Conservation (phyloP, 2,888 invertebrate genomes). For the Scrobipalpa costella region DNA sequence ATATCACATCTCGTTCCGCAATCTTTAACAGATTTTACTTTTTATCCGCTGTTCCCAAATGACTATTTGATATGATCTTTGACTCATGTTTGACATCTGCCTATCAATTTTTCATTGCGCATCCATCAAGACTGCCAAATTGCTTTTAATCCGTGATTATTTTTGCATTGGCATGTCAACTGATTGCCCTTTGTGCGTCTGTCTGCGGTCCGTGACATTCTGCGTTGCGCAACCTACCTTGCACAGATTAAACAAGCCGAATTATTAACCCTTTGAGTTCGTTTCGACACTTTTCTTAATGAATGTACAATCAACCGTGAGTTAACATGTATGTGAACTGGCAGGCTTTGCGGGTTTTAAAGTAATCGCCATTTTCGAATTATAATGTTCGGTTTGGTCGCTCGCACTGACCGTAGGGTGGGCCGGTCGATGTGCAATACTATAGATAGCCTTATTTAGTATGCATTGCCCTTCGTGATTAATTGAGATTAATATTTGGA, state of each 20-base stretch:
- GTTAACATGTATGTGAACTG: constrained; percentile 23
- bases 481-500: constrained; percentile 26
- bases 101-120: constrained; percentile 10
- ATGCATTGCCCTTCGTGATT: constrained; percentile 24
- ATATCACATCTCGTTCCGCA: too few species aligned
- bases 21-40: not conserved
- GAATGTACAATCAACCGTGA: constrained; percentile 38
- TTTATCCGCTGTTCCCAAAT: not conserved
- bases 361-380: constrained; percentile 13
- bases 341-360: constrained; percentile 13
- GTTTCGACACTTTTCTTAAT: constrained; percentile 62
- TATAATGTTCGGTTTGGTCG: constrained; percentile 4
- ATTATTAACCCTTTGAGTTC: constrained; percentile 55
- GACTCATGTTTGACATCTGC: not conserved
- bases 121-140: constrained; percentile 24
- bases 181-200: constrained; percentile 56
- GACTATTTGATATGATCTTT: not conserved
- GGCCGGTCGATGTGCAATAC: constrained; percentile 7
- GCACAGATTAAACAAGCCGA: constrained; percentile 57
- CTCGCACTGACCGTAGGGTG: not conserved
- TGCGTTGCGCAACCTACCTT: constrained; percentile 47
- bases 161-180: constrained; percentile 30
- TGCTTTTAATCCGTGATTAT: constrained; percentile 27
- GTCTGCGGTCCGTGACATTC: constrained; percentile 71
- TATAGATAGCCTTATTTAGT: constrained; percentile 23